Conservation (phyloP, 2,797 vertebrate species). For the Hirundo rustica region DNA sequence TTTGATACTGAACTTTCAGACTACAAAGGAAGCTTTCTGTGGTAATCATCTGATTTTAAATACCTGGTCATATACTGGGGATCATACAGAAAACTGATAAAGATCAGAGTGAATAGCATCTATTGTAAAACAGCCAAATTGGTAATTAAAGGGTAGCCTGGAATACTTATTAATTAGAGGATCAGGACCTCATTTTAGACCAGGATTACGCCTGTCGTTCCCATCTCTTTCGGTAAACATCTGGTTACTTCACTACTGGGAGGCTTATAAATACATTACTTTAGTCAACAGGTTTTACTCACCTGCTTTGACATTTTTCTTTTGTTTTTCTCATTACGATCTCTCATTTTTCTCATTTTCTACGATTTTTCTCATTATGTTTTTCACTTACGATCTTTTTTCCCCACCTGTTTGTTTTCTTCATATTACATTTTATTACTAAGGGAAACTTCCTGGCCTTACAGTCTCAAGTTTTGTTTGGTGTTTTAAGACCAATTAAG, state of each 20-base stretch:
- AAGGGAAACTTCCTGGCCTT: background rate
- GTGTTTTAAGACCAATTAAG: background rate
- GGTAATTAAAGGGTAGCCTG: background rate
- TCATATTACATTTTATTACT: background rate
- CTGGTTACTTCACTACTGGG: background rate
- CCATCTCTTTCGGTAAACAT: background rate
- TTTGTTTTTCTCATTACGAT: background rate
- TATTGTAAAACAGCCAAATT: background rate
- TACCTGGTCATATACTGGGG: background rate
- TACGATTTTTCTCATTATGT: no score
- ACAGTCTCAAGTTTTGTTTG: background rate
- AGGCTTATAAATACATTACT: background rate
- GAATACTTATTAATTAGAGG: background rate
- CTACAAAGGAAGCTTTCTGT: background rate
- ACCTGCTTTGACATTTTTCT: background rate
- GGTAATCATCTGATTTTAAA: background rate
- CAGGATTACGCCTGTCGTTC: background rate
- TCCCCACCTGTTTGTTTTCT: accelerated
- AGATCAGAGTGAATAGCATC: background rate
- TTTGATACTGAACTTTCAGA: background rate
- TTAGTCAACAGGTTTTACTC: background rate
- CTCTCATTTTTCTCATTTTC: no score
- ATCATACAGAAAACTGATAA: background rate
- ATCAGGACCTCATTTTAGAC: background rate
- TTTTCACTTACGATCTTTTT: background rate